Evolutionary conservation across 2,888 invertebrate genomes (phyloP), one percentile per base, ranked within the genome.

Genomic region (Zygogramma bicolorata): DNA sequence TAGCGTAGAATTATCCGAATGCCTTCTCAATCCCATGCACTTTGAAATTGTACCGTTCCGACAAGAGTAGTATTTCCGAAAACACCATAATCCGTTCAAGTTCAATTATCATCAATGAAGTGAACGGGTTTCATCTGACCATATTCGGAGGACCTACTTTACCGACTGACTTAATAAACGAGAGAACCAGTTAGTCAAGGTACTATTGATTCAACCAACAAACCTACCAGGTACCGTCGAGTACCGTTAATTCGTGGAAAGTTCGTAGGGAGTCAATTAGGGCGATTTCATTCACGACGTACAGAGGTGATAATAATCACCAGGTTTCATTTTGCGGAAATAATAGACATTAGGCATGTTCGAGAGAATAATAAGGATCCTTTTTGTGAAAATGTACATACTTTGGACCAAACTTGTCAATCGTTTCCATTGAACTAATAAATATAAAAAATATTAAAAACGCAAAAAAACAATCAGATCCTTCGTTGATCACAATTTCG

Each of bases 91-190:
- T n/a, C 18, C 46, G 27, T 20, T 46, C 63, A 63, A 31, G 10
- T 46, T 42, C 34, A 46, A 15, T 29, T 65, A 42, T 68, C 65
- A 68, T 72, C 72, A 68, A 65, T 72, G 58, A 68, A 72, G 40
- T 53, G 49, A 58, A 65, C 65, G 29, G 46, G 63, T 68, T 68
- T 66, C 31, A 46, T 65, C 34, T 22, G 38, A 40, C 72, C 72
- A 68, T 72, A 65, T 72, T 72, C 60, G 62, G 69, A 69, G 65
- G 72, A 68, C 68, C 69, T 65, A 68, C 59, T 72, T 72, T 68
- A 72, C 72, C 72, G 72, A 72, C 61, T 72, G 72, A 72, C 72
- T 69, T 69, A 69, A 72, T 69, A 69, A 72, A 62, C 62, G 46
- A 40, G 62, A 42, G 42, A 62, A 69, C 69, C 69, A 73, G 73